These are phyloP conservation scores for Otolemur garnettii DNA, from an alignment of 2,113 vertebrate species.

Conservation along the genomic window DNA sequence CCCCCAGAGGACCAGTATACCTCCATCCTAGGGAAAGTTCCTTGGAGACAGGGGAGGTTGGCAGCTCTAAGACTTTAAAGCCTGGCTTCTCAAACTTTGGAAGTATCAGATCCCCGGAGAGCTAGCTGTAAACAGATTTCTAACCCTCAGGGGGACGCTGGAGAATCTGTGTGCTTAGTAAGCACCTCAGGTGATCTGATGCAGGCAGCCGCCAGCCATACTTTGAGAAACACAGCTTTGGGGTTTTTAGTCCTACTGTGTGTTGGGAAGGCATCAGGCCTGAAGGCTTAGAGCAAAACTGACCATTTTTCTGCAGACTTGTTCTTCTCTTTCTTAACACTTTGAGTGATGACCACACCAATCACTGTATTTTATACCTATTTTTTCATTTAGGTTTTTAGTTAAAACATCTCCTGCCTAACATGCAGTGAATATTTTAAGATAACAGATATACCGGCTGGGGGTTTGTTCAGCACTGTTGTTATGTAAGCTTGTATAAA, in stretches of 20 bases:
- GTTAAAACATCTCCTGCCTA: conserved; percentile 85
- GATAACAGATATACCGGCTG: conserved; percentile 82
- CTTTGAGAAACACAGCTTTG: conserved; percentile 53
- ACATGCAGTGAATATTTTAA: conserved; percentile 84
- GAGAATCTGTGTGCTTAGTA: not conserved
- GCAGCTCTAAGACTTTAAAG: conserved; percentile 74
- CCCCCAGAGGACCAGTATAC: conserved; percentile 74
- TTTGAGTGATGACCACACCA: conserved; percentile 84
- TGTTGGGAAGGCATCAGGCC: conserved; percentile 48
- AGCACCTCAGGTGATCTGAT: conserved; percentile 58
- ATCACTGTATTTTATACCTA: conserved; percentile 88
- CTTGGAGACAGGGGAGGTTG: conserved; percentile 57
- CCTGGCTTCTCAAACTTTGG: conserved; percentile 56
- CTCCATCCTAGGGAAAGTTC: conserved; percentile 61
- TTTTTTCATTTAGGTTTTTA: conserved; percentile 88
- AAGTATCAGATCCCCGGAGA: conserved; percentile 56
- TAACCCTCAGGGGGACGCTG: conserved; percentile 47
- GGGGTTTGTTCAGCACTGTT: conserved; percentile 86
- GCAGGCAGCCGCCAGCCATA: conserved; percentile 14
- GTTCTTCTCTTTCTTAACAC: conserved; percentile 71
- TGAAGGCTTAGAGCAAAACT: conserved; percentile 65
- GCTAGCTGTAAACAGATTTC: conserved; percentile 52
- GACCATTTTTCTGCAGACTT: conserved; percentile 83
- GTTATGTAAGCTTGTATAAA: conserved; percentile 80
- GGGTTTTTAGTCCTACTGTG: conserved; percentile 30